Base-by-base conservation (phyloP, 2,888 invertebrate species). In the Micoletzkya japonica region DNA sequence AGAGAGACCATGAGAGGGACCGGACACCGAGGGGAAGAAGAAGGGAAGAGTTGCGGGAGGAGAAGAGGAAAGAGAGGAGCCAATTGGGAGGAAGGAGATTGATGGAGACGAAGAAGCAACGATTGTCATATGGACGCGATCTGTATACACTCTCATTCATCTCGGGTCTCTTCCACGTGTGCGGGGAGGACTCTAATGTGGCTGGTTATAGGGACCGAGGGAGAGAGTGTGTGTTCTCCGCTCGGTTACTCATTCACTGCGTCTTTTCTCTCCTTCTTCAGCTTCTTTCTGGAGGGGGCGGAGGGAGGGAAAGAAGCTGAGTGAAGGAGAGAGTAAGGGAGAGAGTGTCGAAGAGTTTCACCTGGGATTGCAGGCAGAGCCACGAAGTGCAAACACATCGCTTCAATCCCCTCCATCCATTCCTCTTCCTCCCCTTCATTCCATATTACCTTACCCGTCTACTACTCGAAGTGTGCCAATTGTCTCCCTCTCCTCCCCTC, bases 1-100 rank as follows among this genome's bases (percentile, higher is more conserved):
- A 50, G 50, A 63, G 50, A 49, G 61, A 44, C 17, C 49, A 59
- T 30, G 49, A 63, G 50, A 63, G 50, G 49, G 50, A 3, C 2
- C 49, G 50, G 17, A 34, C 14, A 24, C 32, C 32, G 50, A 37
- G 28, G 10, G 61, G 28, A 49, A 6, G 30, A 49, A n/a, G 61
- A 3, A 50, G 34, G 4, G 32, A n/a, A 39, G 44, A 44, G 44
- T 44, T 14, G 44, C 10, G 44, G 44, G 44, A 44, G 44, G 20
- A 20, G 44, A 32, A 26, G 32, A 50, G 30, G 50, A 63, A 63
- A 50, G 50, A 26, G 39, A 24, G 49, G 32, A 63, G 63, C 49
- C n/a, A 50, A 63, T 34, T 32, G 63, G 44, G 44, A 14, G 20
- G 44, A 44, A 14, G 44, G 20, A 44, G 44, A 44, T 44, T 10